These are phyloP conservation scores for Gastrophryne carolinensis DNA, from an alignment of 2,797 vertebrate genomes.

Conservation along the genomic window DNA sequence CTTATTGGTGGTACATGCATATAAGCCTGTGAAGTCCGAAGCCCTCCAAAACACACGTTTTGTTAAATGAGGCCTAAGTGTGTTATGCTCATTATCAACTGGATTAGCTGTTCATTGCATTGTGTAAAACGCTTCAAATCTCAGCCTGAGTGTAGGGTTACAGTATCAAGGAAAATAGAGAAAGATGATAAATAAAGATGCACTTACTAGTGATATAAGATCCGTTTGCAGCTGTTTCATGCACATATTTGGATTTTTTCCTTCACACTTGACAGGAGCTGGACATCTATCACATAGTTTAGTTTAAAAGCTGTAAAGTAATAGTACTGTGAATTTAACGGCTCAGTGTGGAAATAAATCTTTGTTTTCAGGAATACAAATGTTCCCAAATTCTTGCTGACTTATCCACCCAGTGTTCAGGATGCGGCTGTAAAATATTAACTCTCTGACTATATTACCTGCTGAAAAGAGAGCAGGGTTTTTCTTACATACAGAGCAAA, in stretches of 20 bases:
- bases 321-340: constrained; percentile 21
- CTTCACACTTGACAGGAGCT: constrained; percentile 23
- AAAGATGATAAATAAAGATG: constrained; percentile 4
- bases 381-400: background rate
- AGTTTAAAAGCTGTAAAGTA: constrained; percentile 29
- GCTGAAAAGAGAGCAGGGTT: background rate
- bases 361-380: background rate
- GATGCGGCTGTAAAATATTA: background rate
- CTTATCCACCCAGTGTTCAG: background rate
- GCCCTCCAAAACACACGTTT: too few relatives aligned
- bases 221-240: constrained; percentile 31
- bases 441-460: background rate
- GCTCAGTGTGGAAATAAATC: background rate
- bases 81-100: background rate
- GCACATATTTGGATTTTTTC: constrained; percentile 10
- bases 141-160: background rate
- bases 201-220: constrained; percentile 13
- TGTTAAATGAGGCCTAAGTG: background rate
- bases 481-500: background rate
- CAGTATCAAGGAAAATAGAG: constrained; percentile 15
- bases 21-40: too few relatives aligned
- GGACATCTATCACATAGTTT: constrained; percentile 30
- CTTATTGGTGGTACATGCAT: too few relatives aligned
- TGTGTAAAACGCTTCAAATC: background rate
- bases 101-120: background rate